Evolutionary conservation across 1,140 invertebrate genomes (phyloP).

Genomic region (Cydia pomonella): DNA sequence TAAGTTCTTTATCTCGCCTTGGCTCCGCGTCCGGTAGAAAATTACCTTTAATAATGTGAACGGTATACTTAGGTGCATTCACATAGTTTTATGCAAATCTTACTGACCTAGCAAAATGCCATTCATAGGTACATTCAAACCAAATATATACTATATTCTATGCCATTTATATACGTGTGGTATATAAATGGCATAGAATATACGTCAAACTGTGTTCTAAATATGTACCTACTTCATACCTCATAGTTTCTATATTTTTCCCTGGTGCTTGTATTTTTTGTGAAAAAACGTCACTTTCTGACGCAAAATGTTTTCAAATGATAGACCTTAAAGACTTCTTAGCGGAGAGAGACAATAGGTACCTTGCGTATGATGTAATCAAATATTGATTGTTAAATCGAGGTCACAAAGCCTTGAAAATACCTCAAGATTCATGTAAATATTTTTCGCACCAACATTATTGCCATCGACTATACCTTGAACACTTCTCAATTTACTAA

Average conservation of each 20-base stretch:
- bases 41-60: slow-evolving; percentile 20
- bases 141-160: no score
- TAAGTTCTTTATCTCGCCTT: slow-evolving; percentile 21
- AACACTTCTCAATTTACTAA: no score
- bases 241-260: no score
- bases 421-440: not conserved
- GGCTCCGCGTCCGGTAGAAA: slow-evolving; percentile 8
- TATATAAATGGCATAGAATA: no score
- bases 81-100: slow-evolving; percentile 19
- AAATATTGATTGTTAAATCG: not conserved
- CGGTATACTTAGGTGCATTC: not conserved
- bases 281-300: no score
- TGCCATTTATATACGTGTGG: no score
- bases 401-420: not conserved
- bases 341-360: no score
- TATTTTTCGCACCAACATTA: slow-evolving; percentile 1
- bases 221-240: no score
- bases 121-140: not conserved
- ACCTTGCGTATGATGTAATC: not conserved
- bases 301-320: no score
- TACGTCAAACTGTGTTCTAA: no score
- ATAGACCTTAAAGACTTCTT: no score
- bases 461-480: not conserved
- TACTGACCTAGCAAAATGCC: not conserved
- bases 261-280: no score